phyloP scores from a whole-genome alignment of 2,113 vertebrate species.

The Odobenus rosmarus region DNA sequence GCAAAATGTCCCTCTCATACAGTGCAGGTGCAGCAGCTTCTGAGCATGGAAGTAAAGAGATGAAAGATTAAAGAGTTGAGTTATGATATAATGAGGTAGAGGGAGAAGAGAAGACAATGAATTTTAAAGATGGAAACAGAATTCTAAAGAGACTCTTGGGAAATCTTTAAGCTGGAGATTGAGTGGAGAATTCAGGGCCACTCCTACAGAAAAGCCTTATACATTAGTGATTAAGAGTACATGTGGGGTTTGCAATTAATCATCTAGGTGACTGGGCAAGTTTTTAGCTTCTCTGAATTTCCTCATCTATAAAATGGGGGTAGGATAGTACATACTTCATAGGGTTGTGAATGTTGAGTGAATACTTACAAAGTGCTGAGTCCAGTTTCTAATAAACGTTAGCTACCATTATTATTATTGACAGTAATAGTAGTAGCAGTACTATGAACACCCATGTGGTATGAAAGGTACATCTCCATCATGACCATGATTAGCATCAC shows the following conservation, averaged over 20 bases:
- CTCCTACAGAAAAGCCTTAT: neutral
- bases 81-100: neutral
- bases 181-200: neutral
- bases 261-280: neutral
- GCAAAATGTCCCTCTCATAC: neutral
- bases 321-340: neutral
- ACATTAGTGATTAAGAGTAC: neutral
- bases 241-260: neutral
- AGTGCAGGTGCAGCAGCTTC: neutral
- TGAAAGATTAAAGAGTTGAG: neutral
- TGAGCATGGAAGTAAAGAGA: neutral
- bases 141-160: neutral
- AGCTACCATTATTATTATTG: neutral
- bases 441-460: rapidly evolving
- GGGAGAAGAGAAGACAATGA: neutral
- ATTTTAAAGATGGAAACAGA: neutral
- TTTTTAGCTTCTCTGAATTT: neutral
- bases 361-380: neutral
- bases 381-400: neutral
- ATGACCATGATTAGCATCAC: rapidly evolving
- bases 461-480: neutral
- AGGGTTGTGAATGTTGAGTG: neutral
- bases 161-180: neutral
- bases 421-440: neutral
- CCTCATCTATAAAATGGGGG: neutral